Base-by-base conservation (phyloP, 2,797 vertebrate species). In the Chiloscyllium punctatum region DNA sequence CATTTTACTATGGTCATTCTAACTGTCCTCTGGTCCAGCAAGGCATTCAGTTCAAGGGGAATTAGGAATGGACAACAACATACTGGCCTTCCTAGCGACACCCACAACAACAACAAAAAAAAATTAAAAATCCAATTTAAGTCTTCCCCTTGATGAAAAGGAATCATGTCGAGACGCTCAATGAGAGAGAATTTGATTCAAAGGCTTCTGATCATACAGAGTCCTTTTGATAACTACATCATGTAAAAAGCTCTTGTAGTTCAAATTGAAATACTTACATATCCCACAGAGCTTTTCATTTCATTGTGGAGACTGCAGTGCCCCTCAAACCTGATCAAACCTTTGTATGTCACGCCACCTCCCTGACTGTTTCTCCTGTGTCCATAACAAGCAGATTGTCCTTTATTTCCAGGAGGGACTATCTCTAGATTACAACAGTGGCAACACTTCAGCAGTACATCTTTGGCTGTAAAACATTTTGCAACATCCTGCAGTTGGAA, bases 281-380 rank as follows among this genome's bases (percentile, higher is more conserved):
- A 37, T 69, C 62, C n/a, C 90, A 92, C 66, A 42, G 90, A 92
- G 90, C 90, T 92, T 92, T 69, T 68, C 90, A 69, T 68, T 92
- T 92, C n/a, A 69, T 69, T 69, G 37, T 68, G 37, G 21, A 9
- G n/a, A 25, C 7, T n/a, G 18, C n/a, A n/a, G 62, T 37, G 62
- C 8, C 62, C n/a, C 88, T 37, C n/a, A 16, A 69, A 42, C n/a
- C 62, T 69, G n/a, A 68, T 37, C 33, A 68, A n/a, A 8, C n/a
- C 42, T 57, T n/a, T 91, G 62, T 21, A 37, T 42, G n/a, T 69
- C 33, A 30, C 7, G 21, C n/a, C n/a, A 92, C 42, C 33, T 69
- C n/a, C 62, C 62, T 37, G 5, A 66, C 62, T 69, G 66, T 8
- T 25, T 69, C 23, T 37, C 62, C 21, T 69, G 23, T 68, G n/a